A percentile compares a stretch with the other conserved stretches of the same genome.
phyloP scores from a whole-genome alignment of 2,797 vertebrate genomes.

The Rhinoraja longicauda region DNA sequence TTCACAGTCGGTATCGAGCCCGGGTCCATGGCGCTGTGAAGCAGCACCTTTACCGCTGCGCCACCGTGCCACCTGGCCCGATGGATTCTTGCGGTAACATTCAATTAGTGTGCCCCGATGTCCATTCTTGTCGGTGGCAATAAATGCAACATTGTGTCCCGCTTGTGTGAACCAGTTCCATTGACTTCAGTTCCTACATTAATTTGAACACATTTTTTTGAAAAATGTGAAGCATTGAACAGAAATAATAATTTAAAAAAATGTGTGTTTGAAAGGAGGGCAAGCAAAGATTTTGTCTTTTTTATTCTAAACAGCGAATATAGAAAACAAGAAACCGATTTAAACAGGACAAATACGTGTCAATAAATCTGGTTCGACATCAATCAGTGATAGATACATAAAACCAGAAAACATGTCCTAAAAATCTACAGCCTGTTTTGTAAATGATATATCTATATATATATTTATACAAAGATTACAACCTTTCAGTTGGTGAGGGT shows the following conservation, averaged over 20 bases:
- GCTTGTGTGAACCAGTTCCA: no score
- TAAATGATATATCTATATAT: background rate
- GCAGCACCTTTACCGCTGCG: no score
- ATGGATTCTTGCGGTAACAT: no score
- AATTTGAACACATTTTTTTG: background rate
- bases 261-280: background rate
- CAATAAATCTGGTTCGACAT: background rate
- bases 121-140: no score
- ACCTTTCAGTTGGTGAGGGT: background rate
- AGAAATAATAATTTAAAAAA: background rate
- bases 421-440: conserved; percentile 10
- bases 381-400: background rate
- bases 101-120: no score
- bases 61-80: no score
- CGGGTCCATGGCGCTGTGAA: no score
- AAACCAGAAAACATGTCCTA: background rate
- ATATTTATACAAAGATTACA: background rate
- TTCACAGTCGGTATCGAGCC: no score
- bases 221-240: background rate
- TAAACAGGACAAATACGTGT: conserved; percentile 7
- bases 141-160: no score
- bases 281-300: background rate
- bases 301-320: conserved; percentile 29
- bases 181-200: no score
- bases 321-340: conserved; percentile 13